These are phyloP conservation scores for Germaria angustata DNA, from an alignment of 2,888 invertebrate species.

Conservation along the genomic window DNA sequence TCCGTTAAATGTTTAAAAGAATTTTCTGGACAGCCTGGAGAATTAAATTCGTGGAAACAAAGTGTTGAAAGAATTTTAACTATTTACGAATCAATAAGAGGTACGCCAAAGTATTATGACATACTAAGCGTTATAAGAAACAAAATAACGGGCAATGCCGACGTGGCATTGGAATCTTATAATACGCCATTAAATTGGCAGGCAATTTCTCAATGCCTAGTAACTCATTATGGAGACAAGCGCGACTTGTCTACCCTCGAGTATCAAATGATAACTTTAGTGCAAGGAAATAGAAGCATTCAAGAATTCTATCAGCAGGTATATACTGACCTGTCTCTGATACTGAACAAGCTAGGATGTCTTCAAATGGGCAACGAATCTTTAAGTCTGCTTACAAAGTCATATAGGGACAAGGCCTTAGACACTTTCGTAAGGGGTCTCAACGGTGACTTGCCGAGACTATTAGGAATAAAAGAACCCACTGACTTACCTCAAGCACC, in stretches of 20 bases:
- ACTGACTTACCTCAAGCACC: neutral
- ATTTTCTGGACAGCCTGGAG: neutral
- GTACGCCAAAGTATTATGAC: neutral
- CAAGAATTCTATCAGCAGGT: neutral
- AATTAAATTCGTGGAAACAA: neutral
- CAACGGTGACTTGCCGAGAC: neutral
- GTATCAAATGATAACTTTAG: neutral
- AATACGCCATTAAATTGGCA: neutral
- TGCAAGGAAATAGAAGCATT: neutral
- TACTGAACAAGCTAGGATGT: neutral
- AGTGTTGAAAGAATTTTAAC: neutral
- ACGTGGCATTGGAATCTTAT: neutral
- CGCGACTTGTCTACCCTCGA: neutral
- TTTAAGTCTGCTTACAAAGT: neutral
- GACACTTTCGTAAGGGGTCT: neutral
- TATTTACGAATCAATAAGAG: neutral
- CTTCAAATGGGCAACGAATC: neutral
- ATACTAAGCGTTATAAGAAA: neutral
- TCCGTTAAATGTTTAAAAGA: neutral
- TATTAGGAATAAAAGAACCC: neutral
- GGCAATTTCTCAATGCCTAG: neutral
- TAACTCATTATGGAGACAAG: neutral
- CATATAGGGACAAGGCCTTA: neutral
- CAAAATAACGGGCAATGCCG: neutral
- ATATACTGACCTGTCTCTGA: neutral